Conservation (phyloP, 2,888 invertebrate genomes). For the Macrosoma leucophasiata region DNA sequence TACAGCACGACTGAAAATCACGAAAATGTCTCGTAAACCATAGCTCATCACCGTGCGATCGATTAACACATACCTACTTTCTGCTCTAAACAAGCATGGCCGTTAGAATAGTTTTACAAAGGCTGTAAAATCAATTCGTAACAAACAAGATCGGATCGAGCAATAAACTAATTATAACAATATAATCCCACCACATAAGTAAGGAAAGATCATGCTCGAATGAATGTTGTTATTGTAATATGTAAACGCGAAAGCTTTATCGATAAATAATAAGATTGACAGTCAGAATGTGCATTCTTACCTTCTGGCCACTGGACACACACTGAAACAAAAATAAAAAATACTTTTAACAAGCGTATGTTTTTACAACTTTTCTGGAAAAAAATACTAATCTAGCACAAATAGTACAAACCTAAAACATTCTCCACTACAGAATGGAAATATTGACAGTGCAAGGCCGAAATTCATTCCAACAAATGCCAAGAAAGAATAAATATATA, state of each 20-base stretch:
- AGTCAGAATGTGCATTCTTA: conserved; percentile 64
- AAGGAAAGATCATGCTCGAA: conserved; percentile 66
- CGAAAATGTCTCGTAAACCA: conserved; percentile 26
- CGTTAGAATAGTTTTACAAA: conserved; percentile 43
- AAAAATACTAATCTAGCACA: conserved; percentile 39
- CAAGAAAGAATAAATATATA: conserved; percentile 39
- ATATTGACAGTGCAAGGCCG: conserved; percentile 56
- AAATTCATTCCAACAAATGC: conserved; percentile 59
- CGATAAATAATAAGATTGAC: conserved; percentile 35
- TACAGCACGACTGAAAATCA: conserved; percentile 39
- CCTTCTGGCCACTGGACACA: conserved; percentile 95
- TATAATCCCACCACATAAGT: conserved; percentile 63
- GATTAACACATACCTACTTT: conserved; percentile 34
- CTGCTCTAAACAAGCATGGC: conserved; percentile 58
- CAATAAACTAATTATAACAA: conserved; percentile 57
- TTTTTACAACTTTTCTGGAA: conserved; percentile 7
- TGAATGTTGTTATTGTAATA: conserved; percentile 60
- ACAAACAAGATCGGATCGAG: conserved; percentile 51
- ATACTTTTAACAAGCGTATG: no score
- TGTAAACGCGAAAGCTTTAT: conserved; percentile 61
- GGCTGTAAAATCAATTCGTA: conserved; percentile 47
- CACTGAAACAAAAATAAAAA: conserved; percentile 81
- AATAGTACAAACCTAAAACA: conserved; percentile 55
- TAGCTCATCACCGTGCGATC: conserved; percentile 35
- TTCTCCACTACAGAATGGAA: conserved; percentile 62